phyloP scores from a whole-genome alignment of 2,113 vertebrate genomes.

The Heterochromis multidens region DNA sequence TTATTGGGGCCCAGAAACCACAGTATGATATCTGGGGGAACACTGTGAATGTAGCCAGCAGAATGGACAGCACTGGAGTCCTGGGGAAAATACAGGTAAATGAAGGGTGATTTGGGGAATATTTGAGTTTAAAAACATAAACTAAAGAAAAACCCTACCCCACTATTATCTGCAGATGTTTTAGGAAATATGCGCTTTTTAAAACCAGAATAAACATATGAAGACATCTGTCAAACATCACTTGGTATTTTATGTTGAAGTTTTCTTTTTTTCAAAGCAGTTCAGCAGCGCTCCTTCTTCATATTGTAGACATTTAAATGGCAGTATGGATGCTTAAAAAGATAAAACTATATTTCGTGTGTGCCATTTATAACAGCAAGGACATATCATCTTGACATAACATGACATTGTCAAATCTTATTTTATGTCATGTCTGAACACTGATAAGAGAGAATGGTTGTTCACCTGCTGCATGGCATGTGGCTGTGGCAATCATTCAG shows the following conservation, averaged over 20 bases:
- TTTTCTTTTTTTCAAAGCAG: background rate
- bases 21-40: conserved; percentile 99
- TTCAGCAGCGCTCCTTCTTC: background rate
- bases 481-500: conserved; percentile 10
- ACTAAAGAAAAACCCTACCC: background rate
- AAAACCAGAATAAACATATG: background rate
- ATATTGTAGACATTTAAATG: conserved; percentile 6
- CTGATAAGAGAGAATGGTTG: conserved; percentile 38
- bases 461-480: conserved; percentile 30
- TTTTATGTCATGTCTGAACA: background rate
- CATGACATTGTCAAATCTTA: background rate
- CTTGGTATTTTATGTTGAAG: background rate
- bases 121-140: background rate
- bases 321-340: conserved; percentile 5
- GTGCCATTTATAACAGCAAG: background rate
- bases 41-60: conserved; percentile 95
- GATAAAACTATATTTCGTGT: background rate
- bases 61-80: conserved; percentile 97
- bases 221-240: background rate
- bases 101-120: background rate
- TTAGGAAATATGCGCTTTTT: too few species aligned
- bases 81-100: conserved; percentile 95
- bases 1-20: conserved; percentile 97
- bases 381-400: conserved; percentile 13
- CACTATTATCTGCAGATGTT: background rate